phyloP scores from a whole-genome alignment of 2,888 invertebrate genomes.

The Cancer borealis region DNA sequence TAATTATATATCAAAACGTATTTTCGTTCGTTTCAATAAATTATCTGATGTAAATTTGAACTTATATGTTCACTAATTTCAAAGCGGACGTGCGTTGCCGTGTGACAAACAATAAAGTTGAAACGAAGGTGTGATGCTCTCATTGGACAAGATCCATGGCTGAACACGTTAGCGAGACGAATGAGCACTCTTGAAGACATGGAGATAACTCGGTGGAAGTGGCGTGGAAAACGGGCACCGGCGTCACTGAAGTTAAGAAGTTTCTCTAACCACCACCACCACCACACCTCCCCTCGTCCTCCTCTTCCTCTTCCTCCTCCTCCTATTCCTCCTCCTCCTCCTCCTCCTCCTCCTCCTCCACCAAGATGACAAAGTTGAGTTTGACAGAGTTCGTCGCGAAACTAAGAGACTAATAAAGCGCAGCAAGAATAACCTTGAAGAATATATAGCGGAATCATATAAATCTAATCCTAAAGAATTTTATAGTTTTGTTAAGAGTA shows the following conservation, averaged over 20 bases:
- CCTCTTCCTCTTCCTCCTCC: neutral
- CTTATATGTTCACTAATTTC: neutral
- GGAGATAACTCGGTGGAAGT: neutral
- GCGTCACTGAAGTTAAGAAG: neutral
- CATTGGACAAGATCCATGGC: neutral
- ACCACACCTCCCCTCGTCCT: neutral
- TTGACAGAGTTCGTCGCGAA: no score
- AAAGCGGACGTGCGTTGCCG: neutral
- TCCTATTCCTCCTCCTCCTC: neutral
- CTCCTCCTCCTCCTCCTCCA: no score
- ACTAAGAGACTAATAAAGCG: no score
- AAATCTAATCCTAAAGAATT: no score
- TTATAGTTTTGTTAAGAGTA: no score
- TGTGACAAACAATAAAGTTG: neutral
- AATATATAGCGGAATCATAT: no score
- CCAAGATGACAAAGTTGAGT: no score
- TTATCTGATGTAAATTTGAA: neutral
- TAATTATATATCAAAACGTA: neutral
- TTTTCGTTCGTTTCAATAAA: neutral
- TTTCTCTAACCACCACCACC: neutral
- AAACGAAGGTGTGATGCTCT: neutral
- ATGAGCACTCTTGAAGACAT: neutral
- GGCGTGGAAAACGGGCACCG: neutral
- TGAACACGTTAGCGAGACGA: neutral
- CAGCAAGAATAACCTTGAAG: no score